phyloP scores from a whole-genome alignment of 2,888 invertebrate genomes.

The Metallyticus violacea region DNA sequence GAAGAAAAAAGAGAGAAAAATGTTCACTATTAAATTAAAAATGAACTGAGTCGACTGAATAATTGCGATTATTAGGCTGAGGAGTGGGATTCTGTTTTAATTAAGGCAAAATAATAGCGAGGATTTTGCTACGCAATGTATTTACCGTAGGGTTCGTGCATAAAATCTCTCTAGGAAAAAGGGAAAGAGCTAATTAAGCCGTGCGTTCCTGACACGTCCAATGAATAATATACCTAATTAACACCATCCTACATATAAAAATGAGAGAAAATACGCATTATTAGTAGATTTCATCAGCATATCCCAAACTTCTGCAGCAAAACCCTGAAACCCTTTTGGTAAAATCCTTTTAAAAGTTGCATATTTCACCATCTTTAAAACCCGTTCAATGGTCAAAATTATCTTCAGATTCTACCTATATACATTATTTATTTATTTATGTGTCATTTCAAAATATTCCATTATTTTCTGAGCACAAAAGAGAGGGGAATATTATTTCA shows the following conservation, averaged over 20 bases:
- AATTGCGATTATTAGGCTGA: not conserved
- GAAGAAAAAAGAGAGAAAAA: not conserved
- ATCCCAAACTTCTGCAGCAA: too few species aligned
- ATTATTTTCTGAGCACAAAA: too few species aligned
- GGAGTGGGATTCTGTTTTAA: not conserved
- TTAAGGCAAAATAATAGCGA: not conserved
- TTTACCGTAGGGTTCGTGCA: not conserved
- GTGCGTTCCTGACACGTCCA: not conserved
- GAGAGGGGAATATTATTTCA: too few species aligned
- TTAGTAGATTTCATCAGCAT: not conserved
- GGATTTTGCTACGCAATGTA: not conserved
- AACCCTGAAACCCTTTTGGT: too few species aligned
- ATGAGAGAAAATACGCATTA: too few species aligned
- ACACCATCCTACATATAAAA: not conserved
- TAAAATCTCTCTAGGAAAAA: not conserved
- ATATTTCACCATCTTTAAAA: too few species aligned
- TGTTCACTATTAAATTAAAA: not conserved
- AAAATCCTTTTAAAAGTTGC: too few species aligned
- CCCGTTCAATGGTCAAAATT: too few species aligned
- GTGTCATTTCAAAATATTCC: too few species aligned
- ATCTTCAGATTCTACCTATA: too few species aligned
- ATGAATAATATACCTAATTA: not conserved
- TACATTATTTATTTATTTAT: too few species aligned
- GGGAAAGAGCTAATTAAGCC: not conserved
- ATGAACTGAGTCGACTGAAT: not conserved